These are phyloP conservation scores for Rhogogaster chlorosoma DNA, from an alignment of 2,888 invertebrate genomes.

Conservation along the genomic window DNA sequence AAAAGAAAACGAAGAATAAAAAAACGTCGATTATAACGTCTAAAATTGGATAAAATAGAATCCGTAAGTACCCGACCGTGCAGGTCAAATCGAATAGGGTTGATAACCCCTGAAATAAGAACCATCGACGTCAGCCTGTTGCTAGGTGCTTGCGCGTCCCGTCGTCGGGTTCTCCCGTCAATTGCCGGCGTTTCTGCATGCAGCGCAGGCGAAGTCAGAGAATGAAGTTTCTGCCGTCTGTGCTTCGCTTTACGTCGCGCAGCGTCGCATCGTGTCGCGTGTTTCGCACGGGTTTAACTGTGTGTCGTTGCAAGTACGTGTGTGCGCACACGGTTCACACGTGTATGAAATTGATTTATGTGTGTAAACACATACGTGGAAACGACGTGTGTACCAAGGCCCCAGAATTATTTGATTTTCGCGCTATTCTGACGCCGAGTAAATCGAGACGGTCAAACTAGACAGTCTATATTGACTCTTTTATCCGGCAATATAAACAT, in stretches of 20 bases:
- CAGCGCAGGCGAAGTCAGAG: not conserved
- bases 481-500: not conserved
- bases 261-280: not conserved
- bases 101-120: constrained; percentile 67
- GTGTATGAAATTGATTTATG: not conserved
- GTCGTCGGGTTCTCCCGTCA: constrained; percentile 57
- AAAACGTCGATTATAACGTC: not conserved
- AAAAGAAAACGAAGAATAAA: constrained; percentile 10
- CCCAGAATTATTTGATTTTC: constrained; percentile 31
- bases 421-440: not conserved
- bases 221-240: constrained; percentile 1
- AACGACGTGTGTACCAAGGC: not conserved
- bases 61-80: constrained; percentile 8
- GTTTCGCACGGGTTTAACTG: not conserved
- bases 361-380: not conserved
- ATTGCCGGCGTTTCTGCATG: constrained; percentile 56
- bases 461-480: not conserved
- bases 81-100: constrained; percentile 57
- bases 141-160: constrained; percentile 63
- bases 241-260: not conserved
- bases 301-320: not conserved
- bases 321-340: not conserved
- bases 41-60: not conserved
- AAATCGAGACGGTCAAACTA: constrained; percentile 7
- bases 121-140: constrained; percentile 65